A percentile compares a stretch with the other conserved stretches of the same genome.
Conservation (phyloP, 1,140 invertebrate species). For the Zaprionus nigranus region DNA sequence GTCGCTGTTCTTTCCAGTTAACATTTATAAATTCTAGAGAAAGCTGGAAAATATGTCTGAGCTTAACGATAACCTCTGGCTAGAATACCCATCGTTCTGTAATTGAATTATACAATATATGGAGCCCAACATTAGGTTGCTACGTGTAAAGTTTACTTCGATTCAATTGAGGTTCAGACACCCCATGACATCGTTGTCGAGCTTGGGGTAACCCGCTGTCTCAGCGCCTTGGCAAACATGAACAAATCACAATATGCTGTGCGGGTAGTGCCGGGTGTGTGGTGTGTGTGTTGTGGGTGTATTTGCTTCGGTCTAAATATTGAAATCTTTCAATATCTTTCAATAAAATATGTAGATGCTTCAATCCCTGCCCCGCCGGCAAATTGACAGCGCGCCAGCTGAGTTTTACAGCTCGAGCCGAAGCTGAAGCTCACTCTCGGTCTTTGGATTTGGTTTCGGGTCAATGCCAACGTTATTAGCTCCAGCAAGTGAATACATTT, state of each 20-base stretch:
- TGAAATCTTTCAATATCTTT: conserved; percentile 83
- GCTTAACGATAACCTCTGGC: neutral
- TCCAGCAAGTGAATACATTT: conserved; percentile 22
- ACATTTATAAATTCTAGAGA: no score
- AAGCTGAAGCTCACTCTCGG: conserved; percentile 6
- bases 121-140: neutral
- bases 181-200: conserved; percentile 5
- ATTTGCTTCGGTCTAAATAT: conserved; percentile 51
- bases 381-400: conserved; percentile 80
- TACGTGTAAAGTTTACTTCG: conserved; percentile 17
- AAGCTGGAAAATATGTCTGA: neutral
- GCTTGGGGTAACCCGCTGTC: conserved; percentile 25
- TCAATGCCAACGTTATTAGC: conserved; percentile 81
- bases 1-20: no score
- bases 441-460: conserved; percentile 49
- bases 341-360: conserved; percentile 83
- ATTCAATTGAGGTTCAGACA: conserved; percentile 12
- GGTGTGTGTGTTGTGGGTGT: conserved; percentile 26
- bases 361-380: conserved; percentile 33
- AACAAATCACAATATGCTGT: conserved; percentile 17
- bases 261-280: neutral
- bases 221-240: conserved; percentile 11
- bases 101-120: conserved; percentile 10
- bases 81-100: neutral
- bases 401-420: conserved; percentile 69